Evolutionary conservation across 2,797 vertebrate species (phyloP).

Genomic region (Chrysocyon brachyurus): DNA sequence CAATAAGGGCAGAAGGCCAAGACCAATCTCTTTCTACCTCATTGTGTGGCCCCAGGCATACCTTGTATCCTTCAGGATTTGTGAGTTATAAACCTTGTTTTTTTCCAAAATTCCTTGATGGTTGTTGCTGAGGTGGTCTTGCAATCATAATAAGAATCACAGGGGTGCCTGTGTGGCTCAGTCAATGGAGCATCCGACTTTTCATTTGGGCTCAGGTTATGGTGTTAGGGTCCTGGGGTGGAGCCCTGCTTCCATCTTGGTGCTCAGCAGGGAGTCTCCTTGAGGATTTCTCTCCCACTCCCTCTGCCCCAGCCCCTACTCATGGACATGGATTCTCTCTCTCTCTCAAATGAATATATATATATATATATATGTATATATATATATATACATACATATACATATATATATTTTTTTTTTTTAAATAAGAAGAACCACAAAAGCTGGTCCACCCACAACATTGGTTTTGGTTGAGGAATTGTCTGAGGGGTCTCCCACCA

Average conservation of each 20-base stretch:
- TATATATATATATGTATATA: no score
- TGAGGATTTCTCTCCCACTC: background rate
- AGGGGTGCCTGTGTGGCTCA: background rate
- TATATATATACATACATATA: no score
- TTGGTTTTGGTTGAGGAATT: background rate
- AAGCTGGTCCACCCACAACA: background rate
- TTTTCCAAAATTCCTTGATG: background rate
- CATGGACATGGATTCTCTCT: accelerated
- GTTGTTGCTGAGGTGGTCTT: background rate
- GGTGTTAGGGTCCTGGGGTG: background rate
- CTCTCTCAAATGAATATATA: background rate
- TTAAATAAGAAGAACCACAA: background rate
- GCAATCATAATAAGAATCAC: background rate
- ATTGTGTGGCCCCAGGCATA: background rate
- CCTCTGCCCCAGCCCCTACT: background rate
- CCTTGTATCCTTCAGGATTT: background rate
- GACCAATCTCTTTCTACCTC: background rate
- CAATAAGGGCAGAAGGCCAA: background rate
- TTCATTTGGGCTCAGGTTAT: background rate
- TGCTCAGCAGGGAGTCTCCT: background rate
- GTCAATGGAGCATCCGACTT: background rate
- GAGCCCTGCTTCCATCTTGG: background rate
- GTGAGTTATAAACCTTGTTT: background rate
- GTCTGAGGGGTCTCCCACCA: accelerated
- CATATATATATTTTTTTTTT: no score